phyloP scores from a whole-genome alignment of 2,888 invertebrate species.

The Geophilus truncorum region DNA sequence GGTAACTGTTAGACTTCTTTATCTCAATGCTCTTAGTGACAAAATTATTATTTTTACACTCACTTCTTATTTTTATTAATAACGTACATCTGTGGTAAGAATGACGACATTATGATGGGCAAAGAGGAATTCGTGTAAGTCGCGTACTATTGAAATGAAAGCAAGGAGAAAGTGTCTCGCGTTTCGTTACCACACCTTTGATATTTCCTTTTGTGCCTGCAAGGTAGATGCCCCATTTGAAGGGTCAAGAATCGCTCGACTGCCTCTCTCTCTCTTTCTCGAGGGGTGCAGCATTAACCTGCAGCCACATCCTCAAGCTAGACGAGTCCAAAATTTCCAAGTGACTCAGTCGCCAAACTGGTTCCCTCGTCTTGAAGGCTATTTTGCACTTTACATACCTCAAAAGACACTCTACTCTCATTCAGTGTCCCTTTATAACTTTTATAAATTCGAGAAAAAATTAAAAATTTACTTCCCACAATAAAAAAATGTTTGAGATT shows the following conservation, averaged over 20 bases:
- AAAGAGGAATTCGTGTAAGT: not conserved
- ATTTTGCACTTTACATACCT: not conserved
- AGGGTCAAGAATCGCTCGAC: slow-evolving; percentile 24
- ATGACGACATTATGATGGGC: no score
- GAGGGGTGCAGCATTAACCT: not conserved
- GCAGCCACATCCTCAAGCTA: not conserved
- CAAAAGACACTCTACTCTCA: not conserved
- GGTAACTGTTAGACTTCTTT: no score
- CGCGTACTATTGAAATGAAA: no score
- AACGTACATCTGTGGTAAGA: no score
- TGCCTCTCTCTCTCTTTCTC: not conserved
- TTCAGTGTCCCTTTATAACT: not conserved
- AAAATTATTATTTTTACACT: no score
- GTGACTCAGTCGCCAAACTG: slow-evolving; percentile 10
- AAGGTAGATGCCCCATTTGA: slow-evolving; percentile 27
- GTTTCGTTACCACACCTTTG: not conserved
- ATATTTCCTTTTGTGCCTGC: not conserved
- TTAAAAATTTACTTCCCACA: not conserved
- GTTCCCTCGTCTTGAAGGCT: slow-evolving; percentile 10
- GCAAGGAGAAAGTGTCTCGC: not conserved
- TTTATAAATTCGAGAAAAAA: not conserved
- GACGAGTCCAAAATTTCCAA: not conserved
- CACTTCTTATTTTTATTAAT: no score
- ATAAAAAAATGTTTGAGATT: not conserved
- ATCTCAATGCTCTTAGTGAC: no score